Percentiles rank a stretch among this genome's conserved stretches.
These are phyloP conservation scores for Anguilla megastoma DNA, from an alignment of 2,797 vertebrate species.

Conservation along the genomic window DNA sequence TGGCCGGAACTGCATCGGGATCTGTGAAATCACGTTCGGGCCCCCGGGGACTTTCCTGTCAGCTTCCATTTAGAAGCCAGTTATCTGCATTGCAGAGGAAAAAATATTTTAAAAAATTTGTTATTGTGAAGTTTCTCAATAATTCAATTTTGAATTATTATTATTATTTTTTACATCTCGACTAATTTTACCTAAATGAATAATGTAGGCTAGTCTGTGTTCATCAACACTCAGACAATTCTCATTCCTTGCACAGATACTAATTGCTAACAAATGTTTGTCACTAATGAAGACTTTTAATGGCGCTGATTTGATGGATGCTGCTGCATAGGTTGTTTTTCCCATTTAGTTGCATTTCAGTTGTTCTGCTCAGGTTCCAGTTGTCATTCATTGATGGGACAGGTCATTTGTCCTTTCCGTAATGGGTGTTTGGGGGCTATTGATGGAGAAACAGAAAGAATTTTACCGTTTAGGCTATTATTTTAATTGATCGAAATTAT, in stretches of 20 bases:
- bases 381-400: neutral
- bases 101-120: neutral
- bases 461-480: neutral
- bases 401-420: neutral
- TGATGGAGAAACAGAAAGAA: neutral
- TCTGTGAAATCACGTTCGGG: neutral
- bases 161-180: constrained; percentile 19
- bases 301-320: constrained; percentile 49
- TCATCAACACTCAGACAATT: constrained; percentile 51
- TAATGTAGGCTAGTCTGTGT: constrained; percentile 36
- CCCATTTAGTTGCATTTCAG: neutral
- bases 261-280: constrained; percentile 62
- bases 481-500: neutral
- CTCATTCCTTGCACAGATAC: constrained; percentile 57
- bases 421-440: neutral
- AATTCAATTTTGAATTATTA: constrained; percentile 41
- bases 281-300: constrained; percentile 53
- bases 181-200: constrained; percentile 46
- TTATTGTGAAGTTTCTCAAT: constrained; percentile 43
- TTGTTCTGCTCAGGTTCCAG: neutral
- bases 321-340: constrained; percentile 23
- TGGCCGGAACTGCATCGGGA: neutral
- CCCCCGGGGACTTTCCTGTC: neutral
- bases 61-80: neutral
- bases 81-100: neutral